These are phyloP conservation scores for Monoplex corrugatus DNA, from an alignment of 2,888 invertebrate genomes.

Conservation along the genomic window DNA sequence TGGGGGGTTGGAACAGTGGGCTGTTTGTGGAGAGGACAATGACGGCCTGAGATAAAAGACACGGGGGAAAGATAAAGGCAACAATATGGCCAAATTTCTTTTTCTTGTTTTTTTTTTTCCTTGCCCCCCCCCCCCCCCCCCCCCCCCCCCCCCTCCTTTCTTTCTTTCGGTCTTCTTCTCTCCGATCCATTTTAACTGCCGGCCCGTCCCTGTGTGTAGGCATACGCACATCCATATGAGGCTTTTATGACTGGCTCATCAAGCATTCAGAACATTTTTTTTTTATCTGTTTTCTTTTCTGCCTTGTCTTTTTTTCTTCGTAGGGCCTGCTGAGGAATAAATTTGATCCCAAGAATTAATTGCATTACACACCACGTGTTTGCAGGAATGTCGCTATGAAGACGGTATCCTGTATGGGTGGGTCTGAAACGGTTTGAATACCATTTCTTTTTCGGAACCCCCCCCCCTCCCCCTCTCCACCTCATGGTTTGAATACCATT, in stretches of 20 bases:
- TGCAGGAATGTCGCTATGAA: neutral
- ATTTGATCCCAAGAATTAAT: constrained; percentile 21
- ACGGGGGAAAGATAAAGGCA: neutral
- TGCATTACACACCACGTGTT: neutral
- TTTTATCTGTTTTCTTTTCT: neutral
- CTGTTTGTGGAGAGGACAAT: neutral
- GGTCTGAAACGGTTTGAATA: no score
- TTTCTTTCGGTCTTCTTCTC: neutral
- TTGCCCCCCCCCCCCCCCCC: neutral
- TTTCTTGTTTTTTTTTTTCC: neutral
- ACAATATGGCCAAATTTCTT: neutral
- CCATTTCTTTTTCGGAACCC: no score
- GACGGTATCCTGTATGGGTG: no score
- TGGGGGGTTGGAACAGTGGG: constrained; percentile 18
- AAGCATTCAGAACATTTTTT: neutral
- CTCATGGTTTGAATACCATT: no score
- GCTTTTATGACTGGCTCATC: constrained; percentile 19
- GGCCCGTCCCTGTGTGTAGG: neutral
- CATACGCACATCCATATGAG: neutral
- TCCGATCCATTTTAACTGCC: neutral
- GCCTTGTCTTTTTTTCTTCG: neutral
- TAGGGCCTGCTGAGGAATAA: neutral
- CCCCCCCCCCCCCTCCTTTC: no score
- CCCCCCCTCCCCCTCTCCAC: no score
- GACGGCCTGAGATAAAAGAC: neutral